Conservation (phyloP, 2,888 invertebrate genomes). For the Sacculina carcini region DNA sequence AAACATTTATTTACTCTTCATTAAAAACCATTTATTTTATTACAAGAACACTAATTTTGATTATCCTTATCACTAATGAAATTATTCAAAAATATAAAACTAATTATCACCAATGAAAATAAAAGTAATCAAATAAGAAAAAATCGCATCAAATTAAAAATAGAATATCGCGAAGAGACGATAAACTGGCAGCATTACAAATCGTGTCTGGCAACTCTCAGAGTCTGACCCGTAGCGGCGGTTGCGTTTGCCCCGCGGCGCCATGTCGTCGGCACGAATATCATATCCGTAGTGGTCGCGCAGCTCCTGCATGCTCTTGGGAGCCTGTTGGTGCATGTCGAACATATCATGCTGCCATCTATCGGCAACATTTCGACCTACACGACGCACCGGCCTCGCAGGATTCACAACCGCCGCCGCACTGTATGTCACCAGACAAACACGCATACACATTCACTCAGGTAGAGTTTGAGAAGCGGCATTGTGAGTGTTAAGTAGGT, state of each 20-base stretch:
- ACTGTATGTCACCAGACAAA: background rate
- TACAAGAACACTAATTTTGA: too few species aligned
- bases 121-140: too few species aligned
- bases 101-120: too few species aligned
- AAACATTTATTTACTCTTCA: too few species aligned
- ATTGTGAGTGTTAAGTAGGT: too few species aligned
- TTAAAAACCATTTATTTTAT: too few species aligned
- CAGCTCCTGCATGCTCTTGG: constrained; percentile 59
- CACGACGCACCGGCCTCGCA: constrained; percentile 18
- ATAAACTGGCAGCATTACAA: too few species aligned
- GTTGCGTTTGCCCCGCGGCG: constrained; percentile 51
- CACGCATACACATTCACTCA: background rate
- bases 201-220: too few species aligned
- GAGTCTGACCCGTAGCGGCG: constrained; percentile 63
- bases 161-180: too few species aligned
- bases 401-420: constrained; percentile 9
- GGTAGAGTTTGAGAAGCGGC: background rate
- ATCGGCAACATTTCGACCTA: constrained; percentile 30
- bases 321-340: constrained; percentile 48
- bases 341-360: constrained; percentile 71
- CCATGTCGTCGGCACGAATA: constrained; percentile 70
- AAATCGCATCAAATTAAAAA: too few species aligned
- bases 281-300: constrained; percentile 75
- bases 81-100: too few species aligned
- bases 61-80: too few species aligned